Evolutionary conservation across 2,888 invertebrate species (phyloP).

Genomic region (Clunio marinus): DNA sequence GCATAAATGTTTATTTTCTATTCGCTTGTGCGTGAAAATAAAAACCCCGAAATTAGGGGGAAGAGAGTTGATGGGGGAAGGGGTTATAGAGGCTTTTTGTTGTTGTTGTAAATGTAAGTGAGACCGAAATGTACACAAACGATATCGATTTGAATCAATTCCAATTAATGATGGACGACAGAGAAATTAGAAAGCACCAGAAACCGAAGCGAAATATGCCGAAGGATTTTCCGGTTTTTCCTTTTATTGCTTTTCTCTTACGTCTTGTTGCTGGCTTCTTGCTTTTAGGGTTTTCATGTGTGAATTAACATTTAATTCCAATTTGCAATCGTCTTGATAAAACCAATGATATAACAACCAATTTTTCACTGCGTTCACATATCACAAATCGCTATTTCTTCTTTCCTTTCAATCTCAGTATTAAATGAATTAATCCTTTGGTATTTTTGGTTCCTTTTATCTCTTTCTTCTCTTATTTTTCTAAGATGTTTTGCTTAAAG

Average conservation of each 20-base stretch:
- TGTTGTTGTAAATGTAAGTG: not conserved
- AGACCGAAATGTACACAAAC: not conserved
- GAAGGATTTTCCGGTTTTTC: not conserved
- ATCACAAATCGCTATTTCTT: not conserved
- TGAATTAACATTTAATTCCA: conserved; percentile 2
- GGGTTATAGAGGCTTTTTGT: not conserved
- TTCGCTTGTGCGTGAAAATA: not conserved
- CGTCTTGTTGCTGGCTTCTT: not conserved
- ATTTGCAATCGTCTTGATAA: not conserved
- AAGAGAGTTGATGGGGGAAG: conserved; percentile 2
- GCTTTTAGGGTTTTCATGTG: not conserved
- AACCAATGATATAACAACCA: not conserved
- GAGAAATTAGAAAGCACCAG: not conserved
- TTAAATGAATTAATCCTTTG: not conserved
- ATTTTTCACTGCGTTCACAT: conserved; percentile 34
- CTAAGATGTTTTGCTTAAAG: too few species aligned
- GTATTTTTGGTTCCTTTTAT: not conserved
- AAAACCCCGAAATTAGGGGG: too few species aligned
- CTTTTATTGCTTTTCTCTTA: not conserved
- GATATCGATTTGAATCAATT: conserved; percentile 8
- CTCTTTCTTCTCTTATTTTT: not conserved
- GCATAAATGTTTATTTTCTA: conserved; percentile 12
- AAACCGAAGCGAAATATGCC: not conserved
- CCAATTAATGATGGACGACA: not conserved
- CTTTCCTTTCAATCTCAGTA: not conserved